Evolutionary conservation across 2,888 invertebrate species (phyloP).

Genomic region (Hyposoter didymator): DNA sequence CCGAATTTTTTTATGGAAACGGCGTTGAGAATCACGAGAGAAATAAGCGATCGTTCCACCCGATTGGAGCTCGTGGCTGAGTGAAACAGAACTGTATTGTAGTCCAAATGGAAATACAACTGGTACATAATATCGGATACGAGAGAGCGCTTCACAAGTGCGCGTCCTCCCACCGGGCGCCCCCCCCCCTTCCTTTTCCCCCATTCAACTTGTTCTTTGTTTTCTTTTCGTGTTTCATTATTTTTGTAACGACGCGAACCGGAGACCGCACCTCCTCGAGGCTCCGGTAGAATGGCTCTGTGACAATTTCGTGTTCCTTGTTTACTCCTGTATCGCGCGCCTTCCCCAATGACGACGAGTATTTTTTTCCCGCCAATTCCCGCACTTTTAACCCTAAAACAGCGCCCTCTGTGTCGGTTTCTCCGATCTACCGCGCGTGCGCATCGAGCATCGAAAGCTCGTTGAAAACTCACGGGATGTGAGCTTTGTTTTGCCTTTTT

Average conservation of each 20-base stretch:
- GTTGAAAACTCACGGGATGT: neutral
- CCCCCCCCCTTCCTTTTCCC: conserved; percentile 72
- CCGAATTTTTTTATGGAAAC: conserved; percentile 57
- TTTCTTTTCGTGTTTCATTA: conserved; percentile 16
- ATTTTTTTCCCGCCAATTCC: neutral
- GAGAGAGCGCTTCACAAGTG: conserved; percentile 51
- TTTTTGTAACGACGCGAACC: conserved; percentile 47
- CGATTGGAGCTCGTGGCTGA: conserved; percentile 69
- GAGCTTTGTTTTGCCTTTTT: neutral
- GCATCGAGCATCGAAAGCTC: neutral
- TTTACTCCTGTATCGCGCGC: neutral
- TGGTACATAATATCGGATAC: conserved; percentile 65
- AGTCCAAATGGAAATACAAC: conserved; percentile 74
- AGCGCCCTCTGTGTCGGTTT: neutral
- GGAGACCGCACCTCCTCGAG: conserved; percentile 69
- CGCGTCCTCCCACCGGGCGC: conserved; percentile 73
- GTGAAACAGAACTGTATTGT: conserved; percentile 79
- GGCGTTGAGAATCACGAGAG: conserved; percentile 72
- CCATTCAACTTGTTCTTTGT: neutral
- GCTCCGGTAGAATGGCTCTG: conserved; percentile 17
- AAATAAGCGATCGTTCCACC: conserved; percentile 69
- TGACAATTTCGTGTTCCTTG: neutral
- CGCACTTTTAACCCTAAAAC: neutral
- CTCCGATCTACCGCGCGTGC: conserved; percentile 5
- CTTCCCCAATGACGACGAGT: neutral